Evolutionary conservation across 2,797 vertebrate genomes (phyloP).

Genomic region (Cyclura pinguis): DNA sequence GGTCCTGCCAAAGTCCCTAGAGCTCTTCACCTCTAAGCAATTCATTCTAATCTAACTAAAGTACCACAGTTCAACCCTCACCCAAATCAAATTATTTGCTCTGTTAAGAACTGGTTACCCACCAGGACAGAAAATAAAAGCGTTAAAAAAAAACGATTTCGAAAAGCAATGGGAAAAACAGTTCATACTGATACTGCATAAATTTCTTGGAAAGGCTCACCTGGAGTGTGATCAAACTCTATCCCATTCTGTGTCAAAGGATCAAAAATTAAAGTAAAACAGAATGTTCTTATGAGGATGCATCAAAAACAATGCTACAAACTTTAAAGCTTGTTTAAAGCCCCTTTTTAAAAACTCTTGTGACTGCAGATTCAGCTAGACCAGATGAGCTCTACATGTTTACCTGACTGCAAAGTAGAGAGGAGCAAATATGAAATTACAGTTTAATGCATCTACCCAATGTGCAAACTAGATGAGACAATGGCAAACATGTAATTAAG

Average conservation of each 20-base stretch:
- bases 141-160: background rate
- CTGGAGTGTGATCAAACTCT: background rate
- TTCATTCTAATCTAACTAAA: background rate
- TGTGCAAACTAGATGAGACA: background rate
- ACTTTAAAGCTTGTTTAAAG: background rate
- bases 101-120: background rate
- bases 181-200: background rate
- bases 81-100: background rate
- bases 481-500: background rate
- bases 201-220: background rate
- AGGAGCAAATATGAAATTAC: background rate
- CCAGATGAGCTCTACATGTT: background rate
- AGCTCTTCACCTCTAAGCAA: background rate
- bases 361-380: background rate
- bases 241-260: background rate
- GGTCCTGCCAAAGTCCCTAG: background rate
- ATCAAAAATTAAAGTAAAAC: background rate
- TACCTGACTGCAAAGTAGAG: background rate
- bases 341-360: background rate
- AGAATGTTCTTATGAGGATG: background rate
- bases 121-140: background rate
- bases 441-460: background rate
- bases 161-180: background rate
- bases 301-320: background rate
- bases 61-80: background rate